Base-by-base conservation (phyloP, 2,888 invertebrate genomes). In the Mesoligia furuncula region DNA sequence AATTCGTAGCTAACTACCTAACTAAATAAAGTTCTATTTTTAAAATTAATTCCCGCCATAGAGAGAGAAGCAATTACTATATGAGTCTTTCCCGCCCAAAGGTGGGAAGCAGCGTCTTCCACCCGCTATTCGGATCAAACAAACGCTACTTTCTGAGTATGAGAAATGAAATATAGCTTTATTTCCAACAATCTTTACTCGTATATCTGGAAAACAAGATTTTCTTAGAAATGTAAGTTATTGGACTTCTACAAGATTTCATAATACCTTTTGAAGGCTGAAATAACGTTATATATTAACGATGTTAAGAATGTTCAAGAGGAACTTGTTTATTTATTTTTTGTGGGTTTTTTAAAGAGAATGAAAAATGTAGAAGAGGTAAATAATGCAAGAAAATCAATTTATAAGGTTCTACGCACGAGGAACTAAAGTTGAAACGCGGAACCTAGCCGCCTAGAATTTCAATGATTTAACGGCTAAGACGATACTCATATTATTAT, bases 171-270 rank as follows among this genome's bases (percentile, higher is more conserved):
- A 62, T 57, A 74, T 62, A 31, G n/a, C 7, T 39, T 65, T 27
- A 59, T 51, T 57, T 68, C 39, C n/a, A 75, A 17, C 31, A 68
- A 74, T 61, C 17, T 39, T 9, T 15, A 31, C 15, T 51, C 31
- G 9, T 42, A n/a, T 51, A 68, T 51, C 39, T 27, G 15, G 11
- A n/a, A 51, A 31, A 42, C 9, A 36, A 36, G 0, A 27, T 59
- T 17, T 75, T 82, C 67, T 51, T 42, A n/a, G 79, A 61, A 67
- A 62, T 39, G 1, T 74, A 42, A 39, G 45, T 67, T 31, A 31
- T 70, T 54, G 17, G 36, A 27, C 27, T 42, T 54, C 24, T 48
- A 70, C 20, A 17, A 24, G 17, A 59, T 61, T 73, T 65, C 65
- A 59, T 51, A 59, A 9, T 39, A 39, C 5, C 51, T 5, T 67